Evolutionary conservation across 2,113 vertebrate genomes (phyloP).

Genomic region (Neodon shergylaensis): DNA sequence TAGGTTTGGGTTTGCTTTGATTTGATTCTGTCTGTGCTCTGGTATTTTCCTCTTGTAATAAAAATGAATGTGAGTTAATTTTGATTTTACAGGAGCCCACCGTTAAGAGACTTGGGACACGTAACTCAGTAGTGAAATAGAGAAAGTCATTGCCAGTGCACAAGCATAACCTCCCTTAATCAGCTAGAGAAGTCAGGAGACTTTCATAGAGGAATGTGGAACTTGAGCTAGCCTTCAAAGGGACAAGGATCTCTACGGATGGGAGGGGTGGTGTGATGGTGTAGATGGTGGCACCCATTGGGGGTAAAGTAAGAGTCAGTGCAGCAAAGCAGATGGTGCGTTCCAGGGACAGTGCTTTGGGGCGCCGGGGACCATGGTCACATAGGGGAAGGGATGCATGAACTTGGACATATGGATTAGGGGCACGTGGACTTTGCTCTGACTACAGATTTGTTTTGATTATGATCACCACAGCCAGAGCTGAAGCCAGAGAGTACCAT

Average conservation of each 20-base stretch:
- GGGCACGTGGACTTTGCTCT: background rate
- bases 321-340: background rate
- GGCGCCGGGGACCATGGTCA: background rate
- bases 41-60: background rate
- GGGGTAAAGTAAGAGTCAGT: background rate
- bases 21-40: background rate
- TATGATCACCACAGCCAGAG: background rate
- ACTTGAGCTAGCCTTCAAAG: background rate
- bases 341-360: background rate
- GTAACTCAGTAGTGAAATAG: background rate
- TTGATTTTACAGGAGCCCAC: background rate
- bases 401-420: slow-evolving; percentile 42
- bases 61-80: background rate
- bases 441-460: background rate
- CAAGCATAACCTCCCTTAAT: background rate
- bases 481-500: background rate
- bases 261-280: background rate
- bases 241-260: background rate
- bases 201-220: background rate
- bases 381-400: background rate
- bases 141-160: background rate
- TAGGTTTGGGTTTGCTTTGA: background rate
- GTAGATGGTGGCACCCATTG: background rate
- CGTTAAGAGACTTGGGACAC: background rate
- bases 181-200: background rate